These are phyloP conservation scores for Xylophagus ater DNA, from an alignment of 2,888 invertebrate genomes.

Conservation along the genomic window DNA sequence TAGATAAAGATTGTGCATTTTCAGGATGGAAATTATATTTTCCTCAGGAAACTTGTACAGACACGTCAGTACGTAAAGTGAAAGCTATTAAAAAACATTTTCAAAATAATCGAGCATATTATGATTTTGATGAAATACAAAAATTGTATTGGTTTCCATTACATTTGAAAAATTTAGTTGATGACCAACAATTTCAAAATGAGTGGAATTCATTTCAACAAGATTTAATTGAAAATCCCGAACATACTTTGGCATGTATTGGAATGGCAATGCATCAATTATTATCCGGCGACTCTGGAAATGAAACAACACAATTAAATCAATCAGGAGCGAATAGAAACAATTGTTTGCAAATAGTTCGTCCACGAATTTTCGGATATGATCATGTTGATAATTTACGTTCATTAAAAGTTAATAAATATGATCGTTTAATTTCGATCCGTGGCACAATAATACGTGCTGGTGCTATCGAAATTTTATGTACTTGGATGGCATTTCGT, in stretches of 20 bases:
- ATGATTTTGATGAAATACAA: conserved; percentile 23
- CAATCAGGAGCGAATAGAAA: too few species aligned
- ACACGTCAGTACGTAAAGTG: conserved; percentile 42
- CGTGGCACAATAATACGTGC: conserved; percentile 78
- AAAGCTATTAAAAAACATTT: conserved; percentile 47
- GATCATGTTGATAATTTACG: conserved; percentile 54
- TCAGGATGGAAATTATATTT: conserved; percentile 72
- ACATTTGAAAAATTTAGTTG: conserved; percentile 44
- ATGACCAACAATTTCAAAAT: conserved; percentile 45
- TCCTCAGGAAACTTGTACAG: conserved; percentile 48
- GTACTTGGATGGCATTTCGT: conserved; percentile 66
- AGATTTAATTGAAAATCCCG: conserved; percentile 57
- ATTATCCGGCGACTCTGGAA: too few species aligned
- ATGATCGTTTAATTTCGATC: conserved; percentile 65
- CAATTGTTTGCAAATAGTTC: conserved; percentile 26
- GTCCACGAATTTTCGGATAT: conserved; percentile 51
- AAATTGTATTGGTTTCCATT: conserved; percentile 32
- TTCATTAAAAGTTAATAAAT: conserved; percentile 59
- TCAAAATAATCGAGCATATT: conserved; percentile 21
- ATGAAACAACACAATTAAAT: too few species aligned
- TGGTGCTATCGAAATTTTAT: conserved; percentile 59
- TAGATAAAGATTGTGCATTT: conserved; percentile 36
- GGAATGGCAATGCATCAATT: conserved; percentile 74
- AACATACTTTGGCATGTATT: conserved; percentile 54
- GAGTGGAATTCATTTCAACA: conserved; percentile 53